A percentile compares a stretch with the other conserved stretches of the same genome.
Conservation (phyloP, 2,888 invertebrate genomes). For the Aspidiotus destructor region DNA sequence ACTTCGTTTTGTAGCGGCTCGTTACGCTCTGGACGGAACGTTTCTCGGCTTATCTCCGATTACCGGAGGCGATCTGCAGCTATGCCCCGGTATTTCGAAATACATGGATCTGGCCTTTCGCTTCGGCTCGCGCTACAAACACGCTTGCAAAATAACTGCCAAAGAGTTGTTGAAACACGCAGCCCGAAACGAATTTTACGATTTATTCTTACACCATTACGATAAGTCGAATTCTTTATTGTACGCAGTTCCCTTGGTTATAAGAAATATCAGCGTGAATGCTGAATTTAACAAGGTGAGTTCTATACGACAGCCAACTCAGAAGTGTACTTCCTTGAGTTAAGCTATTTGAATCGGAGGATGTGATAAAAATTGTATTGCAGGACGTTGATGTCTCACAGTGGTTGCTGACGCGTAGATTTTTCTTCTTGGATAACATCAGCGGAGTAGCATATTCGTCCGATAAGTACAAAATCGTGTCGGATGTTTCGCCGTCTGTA, state of each 20-base stretch:
- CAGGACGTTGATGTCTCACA: slow-evolving; percentile 46
- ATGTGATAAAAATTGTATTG: slow-evolving; percentile 30
- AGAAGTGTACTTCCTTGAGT: no score
- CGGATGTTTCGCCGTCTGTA: slow-evolving; percentile 36
- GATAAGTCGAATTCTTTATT: slow-evolving; percentile 43
- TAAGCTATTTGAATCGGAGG: background rate
- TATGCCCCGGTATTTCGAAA: slow-evolving; percentile 40
- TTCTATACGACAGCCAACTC: background rate
- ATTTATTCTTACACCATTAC: slow-evolving; percentile 47
- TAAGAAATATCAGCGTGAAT: slow-evolving; percentile 45
- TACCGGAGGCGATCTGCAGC: slow-evolving; percentile 37
- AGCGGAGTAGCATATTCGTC: slow-evolving; percentile 41
- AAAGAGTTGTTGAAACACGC: slow-evolving; percentile 41
- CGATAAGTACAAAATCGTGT: slow-evolving; percentile 37
- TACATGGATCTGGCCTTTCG: slow-evolving; percentile 40
- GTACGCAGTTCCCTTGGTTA: slow-evolving; percentile 50
- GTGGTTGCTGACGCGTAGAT: slow-evolving; percentile 58
- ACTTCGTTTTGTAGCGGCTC: slow-evolving; percentile 44
- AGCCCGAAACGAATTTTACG: slow-evolving; percentile 45
- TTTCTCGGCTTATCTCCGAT: slow-evolving; percentile 42
- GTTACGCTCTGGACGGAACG: slow-evolving; percentile 43
- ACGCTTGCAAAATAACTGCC: slow-evolving; percentile 41
- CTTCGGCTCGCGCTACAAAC: slow-evolving; percentile 43
- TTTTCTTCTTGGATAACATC: slow-evolving; percentile 56
- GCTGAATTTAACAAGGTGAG: slow-evolving; percentile 42